Evolutionary conservation across 2,888 invertebrate genomes (phyloP).

Genomic region (Drosophila longiperda): DNA sequence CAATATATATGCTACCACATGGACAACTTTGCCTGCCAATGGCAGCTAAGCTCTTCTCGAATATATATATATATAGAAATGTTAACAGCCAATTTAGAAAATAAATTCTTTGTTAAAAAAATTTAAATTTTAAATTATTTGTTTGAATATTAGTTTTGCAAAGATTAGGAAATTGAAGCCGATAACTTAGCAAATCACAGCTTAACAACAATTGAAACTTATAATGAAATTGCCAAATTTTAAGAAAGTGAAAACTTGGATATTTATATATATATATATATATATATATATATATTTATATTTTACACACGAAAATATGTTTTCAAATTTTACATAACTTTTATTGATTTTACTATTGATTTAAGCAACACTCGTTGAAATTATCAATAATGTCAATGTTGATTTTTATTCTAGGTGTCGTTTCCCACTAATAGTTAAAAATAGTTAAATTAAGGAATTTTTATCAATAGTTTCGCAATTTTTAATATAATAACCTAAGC

Average conservation of each 20-base stretch:
- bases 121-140: neutral
- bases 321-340: too few relatives aligned
- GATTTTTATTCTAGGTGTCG: neutral
- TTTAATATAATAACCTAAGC: neutral
- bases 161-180: neutral
- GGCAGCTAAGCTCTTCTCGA: constrained; percentile 18
- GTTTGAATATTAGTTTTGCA: neutral
- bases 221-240: neutral
- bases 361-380: neutral
- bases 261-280: too few relatives aligned
- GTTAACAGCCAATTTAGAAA: too few relatives aligned
- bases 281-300: too few relatives aligned
- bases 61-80: too few relatives aligned
- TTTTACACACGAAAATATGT: too few relatives aligned
- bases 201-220: neutral
- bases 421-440: neutral
- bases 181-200: neutral
- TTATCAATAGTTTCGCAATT: neutral
- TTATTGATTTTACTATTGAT: neutral
- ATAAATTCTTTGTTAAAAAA: too few relatives aligned
- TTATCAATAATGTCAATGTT: neutral
- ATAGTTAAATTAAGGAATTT: neutral
- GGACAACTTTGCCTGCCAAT: constrained; percentile 35
- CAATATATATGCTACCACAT: constrained; percentile 63
- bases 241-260: neutral